Base-by-base conservation (phyloP, 1,140 invertebrate genomes). In the Neodiprion pinetum region DNA sequence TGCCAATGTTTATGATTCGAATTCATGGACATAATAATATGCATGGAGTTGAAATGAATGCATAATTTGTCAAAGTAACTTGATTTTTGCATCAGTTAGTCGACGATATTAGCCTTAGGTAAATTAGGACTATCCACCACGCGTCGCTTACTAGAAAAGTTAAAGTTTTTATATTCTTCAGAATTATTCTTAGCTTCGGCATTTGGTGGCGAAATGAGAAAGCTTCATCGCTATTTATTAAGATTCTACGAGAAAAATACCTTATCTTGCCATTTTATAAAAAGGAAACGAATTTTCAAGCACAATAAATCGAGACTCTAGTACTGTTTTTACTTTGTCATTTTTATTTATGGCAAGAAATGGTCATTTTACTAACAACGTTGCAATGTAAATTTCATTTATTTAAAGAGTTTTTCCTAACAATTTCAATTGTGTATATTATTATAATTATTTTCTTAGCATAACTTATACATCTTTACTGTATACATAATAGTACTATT, bases 381-480 rank as follows among this genome's bases (percentile, higher is more conserved):
- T 14, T 61, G 53, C 53, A 82, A 79, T 87, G 84, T 88, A 87
- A 82, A 87, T 88, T 86, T 85, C 80, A 85, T 78, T 87, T 86
- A 85, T 86, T 87, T 86, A 86, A 85, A 79, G 53, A 83, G 72
- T 80, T 84, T 83, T 85, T 84, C 84, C 81, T 87, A 85, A 87
- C 82, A 85, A 76, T 85, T 86, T 83, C 84, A 85, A 87, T 88
- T 87, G 85, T 88, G 86, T 87, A 88, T 86, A 87, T 82, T 83
- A 61, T 61, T 84, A 83, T 85, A 80, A 85, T 87, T 81, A 86
- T 84, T 86, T 85, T 77, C 79, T 74, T 83, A 86, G 81, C 80
- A 70, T 85, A 86, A 85, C 81, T 83, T 82, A 86, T 82, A 76
- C 76, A 78, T 76, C 70, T 77, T 78, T 77, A 80, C 77, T 86